phyloP scores from a whole-genome alignment of 2,888 invertebrate genomes.

The Megaustenia siamemsis region DNA sequence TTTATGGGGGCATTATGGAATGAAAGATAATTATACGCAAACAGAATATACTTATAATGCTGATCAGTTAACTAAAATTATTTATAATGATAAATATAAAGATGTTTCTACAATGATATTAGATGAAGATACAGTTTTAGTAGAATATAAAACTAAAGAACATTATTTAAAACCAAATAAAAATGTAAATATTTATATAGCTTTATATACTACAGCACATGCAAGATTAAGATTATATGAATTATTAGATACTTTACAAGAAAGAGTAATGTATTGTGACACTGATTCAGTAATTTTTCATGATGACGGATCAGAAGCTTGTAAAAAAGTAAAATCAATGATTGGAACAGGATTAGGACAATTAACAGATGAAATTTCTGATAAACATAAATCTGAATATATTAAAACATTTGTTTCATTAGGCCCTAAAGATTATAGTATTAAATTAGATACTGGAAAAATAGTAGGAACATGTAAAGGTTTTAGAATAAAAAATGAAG shows the following conservation, averaged over 20 bases:
- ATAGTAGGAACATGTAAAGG: neutral
- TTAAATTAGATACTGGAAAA: slow-evolving; percentile 1
- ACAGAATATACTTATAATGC: slow-evolving; percentile 4
- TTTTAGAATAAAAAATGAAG: too few relatives aligned
- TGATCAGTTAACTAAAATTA: neutral
- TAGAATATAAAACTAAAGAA: slow-evolving; percentile 20
- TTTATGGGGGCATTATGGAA: too few relatives aligned
- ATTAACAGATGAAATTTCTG: slow-evolving; percentile 8
- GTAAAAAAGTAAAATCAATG: slow-evolving; percentile 19
- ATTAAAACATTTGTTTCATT: slow-evolving; percentile 28
- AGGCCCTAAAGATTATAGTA: slow-evolving; percentile 11
- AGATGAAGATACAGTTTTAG: slow-evolving; percentile 6
- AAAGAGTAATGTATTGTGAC: slow-evolving; percentile 22
- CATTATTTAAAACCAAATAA: slow-evolving; percentile 17
- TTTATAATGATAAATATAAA: slow-evolving; percentile 27
- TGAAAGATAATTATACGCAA: slow-evolving; percentile 14
- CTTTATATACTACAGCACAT: slow-evolving; percentile 15
- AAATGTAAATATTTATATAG: slow-evolving; percentile 22
- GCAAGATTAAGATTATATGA: slow-evolving; percentile 21
- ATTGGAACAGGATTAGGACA: slow-evolving; percentile 19
- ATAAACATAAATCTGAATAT: neutral
- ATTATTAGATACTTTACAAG: neutral
- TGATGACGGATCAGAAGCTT: slow-evolving; percentile 6
- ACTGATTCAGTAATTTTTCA: slow-evolving; percentile 6
- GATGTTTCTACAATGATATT: slow-evolving; percentile 15